These are phyloP conservation scores for Sarcophaga bullata DNA, from an alignment of 1,140 invertebrate genomes.

Conservation along the genomic window DNA sequence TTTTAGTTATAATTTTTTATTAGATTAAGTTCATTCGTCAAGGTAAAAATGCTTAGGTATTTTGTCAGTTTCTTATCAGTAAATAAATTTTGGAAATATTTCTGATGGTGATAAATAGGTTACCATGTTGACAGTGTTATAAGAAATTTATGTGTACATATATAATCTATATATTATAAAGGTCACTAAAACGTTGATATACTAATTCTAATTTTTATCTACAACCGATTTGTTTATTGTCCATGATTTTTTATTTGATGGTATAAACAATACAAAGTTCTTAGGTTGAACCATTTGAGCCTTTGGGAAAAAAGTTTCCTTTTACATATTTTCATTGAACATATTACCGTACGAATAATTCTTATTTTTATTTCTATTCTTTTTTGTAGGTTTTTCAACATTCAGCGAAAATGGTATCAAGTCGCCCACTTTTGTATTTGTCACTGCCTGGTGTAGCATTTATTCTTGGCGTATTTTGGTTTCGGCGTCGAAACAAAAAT, in stretches of 20 bases:
- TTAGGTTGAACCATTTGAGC: too few relatives aligned
- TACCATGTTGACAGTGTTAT: neutral
- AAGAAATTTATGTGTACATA: too few relatives aligned
- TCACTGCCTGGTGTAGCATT: conserved; percentile 65
- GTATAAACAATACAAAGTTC: too few relatives aligned
- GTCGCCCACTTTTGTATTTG: conserved; percentile 64
- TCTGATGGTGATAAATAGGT: conserved; percentile 10
- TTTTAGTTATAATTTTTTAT: neutral
- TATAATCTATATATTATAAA: too few relatives aligned
- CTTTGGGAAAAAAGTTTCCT: too few relatives aligned
- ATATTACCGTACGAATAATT: neutral
- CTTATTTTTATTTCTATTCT: neutral
- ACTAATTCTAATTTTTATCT: too few relatives aligned
- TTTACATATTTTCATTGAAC: too few relatives aligned
- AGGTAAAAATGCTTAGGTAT: neutral
- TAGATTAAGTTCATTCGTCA: neutral
- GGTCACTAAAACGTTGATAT: too few relatives aligned
- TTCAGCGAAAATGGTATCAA: conserved; percentile 65
- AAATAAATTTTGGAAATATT: neutral
- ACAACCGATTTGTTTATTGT: too few relatives aligned
- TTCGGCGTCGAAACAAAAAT: conserved; percentile 65
- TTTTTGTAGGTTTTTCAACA: conserved; percentile 60
- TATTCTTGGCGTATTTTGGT: conserved; percentile 64
- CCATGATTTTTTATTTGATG: too few relatives aligned
- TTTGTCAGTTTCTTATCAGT: neutral